phyloP scores from a whole-genome alignment of 2,113 vertebrate species.

The Galeopterus variegatus region DNA sequence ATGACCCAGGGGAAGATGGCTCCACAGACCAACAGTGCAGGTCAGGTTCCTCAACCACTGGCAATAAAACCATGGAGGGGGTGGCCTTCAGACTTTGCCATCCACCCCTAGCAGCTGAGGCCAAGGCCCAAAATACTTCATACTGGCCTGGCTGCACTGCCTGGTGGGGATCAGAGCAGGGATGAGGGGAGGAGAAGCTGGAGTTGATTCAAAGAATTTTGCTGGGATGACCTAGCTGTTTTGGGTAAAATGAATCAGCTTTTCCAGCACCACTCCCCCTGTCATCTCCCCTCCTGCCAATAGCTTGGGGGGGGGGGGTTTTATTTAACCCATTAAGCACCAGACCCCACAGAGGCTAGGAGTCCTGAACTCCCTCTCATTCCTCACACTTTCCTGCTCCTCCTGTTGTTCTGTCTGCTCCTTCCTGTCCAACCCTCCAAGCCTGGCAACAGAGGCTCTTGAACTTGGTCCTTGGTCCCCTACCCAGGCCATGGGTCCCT shows the following conservation, averaged over 20 bases:
- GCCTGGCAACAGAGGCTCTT: not conserved
- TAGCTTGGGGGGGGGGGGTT: not conserved
- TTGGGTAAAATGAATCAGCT: constrained; percentile 41
- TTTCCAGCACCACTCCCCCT: not conserved
- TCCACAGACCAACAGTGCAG: not conserved
- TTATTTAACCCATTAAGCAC: constrained; percentile 38
- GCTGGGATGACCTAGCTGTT: constrained; percentile 53
- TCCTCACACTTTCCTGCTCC: not conserved
- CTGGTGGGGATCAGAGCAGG: not conserved
- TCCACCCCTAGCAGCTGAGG: not conserved
- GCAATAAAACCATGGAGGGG: not conserved
- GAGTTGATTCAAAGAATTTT: not conserved
- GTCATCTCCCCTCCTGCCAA: constrained; percentile 3
- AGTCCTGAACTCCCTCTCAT: not conserved
- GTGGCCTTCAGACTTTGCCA: not conserved
- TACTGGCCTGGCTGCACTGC: not conserved
- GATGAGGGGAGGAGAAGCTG: not conserved
- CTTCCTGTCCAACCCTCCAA: not conserved
- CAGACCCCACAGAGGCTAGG: not conserved
- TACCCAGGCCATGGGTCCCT: not conserved
- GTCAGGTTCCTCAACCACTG: not conserved
- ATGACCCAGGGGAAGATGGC: not conserved
- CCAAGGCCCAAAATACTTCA: not conserved
- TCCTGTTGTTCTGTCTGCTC: not conserved
- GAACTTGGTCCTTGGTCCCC: not conserved